Base-by-base conservation (phyloP, 2,888 invertebrate genomes). In the Marronus borbonicus region DNA sequence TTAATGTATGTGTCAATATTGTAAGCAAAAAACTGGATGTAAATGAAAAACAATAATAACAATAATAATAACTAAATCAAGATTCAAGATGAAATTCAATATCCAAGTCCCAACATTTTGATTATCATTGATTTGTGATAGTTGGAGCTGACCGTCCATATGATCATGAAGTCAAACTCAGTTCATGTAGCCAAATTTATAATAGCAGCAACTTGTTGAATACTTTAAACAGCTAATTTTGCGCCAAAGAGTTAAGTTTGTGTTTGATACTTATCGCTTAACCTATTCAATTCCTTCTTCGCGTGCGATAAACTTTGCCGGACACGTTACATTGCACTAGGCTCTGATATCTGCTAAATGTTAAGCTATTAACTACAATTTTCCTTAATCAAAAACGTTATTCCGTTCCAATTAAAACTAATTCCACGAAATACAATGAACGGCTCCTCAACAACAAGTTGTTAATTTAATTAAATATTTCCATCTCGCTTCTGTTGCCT, bases 381-480 rank as follows among this genome's bases (percentile, higher is more conserved):
- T 24, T 44, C 17, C 14, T 49, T 66, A 66, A 66, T 49, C 44
- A 44, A 66, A 49, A 66, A 66, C 62, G 24, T 62, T 62, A 62
- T 62, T 62, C 62, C 62, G 10, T 62, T 28, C 31, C n/a, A 62
- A 62, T 62, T 62, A 62, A 62, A 62, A 62, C 12, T 62, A 62
- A 31, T 62, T 62, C 20, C 20, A 24, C 28, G 8, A 12, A 5
- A 28, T 62, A 28, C 31, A 62, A 31, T 28, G 62, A n/a, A 31
- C 10, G 3, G 12, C 8, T 31, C 24, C 14, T 31, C 10, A 62
- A 31, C 62, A 31, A 62, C 62, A 62, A 62, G 62, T 31, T 24
- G 62, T 62, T 62, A 62, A 62, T 31, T 62, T 31, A 28, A 62
- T 62, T 62, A 62, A 62, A 62, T 62, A 62, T 62, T 62, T 12